Base-by-base conservation (phyloP, 2,888 invertebrate genomes). In the Limnephilus rhombicus region DNA sequence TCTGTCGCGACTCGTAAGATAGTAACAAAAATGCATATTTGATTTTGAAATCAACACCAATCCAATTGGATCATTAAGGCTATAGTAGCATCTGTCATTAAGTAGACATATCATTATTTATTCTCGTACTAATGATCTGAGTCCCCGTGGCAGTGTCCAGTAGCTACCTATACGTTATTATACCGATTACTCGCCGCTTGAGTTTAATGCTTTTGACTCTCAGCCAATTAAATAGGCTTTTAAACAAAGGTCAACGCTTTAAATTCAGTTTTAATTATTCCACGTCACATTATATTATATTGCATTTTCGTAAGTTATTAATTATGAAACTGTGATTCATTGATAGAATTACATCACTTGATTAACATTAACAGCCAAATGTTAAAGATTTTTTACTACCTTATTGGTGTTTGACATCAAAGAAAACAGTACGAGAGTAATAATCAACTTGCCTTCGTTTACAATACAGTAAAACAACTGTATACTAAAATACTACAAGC, bases 101-200 rank as follows among this genome's bases (percentile, higher is more conserved):
- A 41, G 13, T 29, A 41, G 37, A 31, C 41, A 37, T 41, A 81
- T 45, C 80, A 41, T 80, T 53, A 80, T 80, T 53, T 89, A 89
- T 81, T 80, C 45, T 81, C 80, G 13, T 4, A 81, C 68, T 88
- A 88, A 88, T 68, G 49, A 88, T 68, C 68, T 2, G 68, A 68
- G 68, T 68, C 68, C 68, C 68, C 7, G 24, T n/a, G 68, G 31
- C 68, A 53, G 4, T 80, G n/a, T 15, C 89, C 90, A 53, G 90
- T 82, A 90, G 90, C 90, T 29, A 45, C 18, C 45, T 81, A 12
- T 49, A 15, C 12, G 15, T 49, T 49, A 49, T 49, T 49, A 90
- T 90, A 82, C 82, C 90, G 82, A 90, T 90, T 90, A 90, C 41
- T 82, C 82, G 82, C 90, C 29, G 82, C 45, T 81, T 82, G 89